Evolutionary conservation across 2,113 vertebrate genomes (phyloP).

Genomic region (Archilochus colubris): DNA sequence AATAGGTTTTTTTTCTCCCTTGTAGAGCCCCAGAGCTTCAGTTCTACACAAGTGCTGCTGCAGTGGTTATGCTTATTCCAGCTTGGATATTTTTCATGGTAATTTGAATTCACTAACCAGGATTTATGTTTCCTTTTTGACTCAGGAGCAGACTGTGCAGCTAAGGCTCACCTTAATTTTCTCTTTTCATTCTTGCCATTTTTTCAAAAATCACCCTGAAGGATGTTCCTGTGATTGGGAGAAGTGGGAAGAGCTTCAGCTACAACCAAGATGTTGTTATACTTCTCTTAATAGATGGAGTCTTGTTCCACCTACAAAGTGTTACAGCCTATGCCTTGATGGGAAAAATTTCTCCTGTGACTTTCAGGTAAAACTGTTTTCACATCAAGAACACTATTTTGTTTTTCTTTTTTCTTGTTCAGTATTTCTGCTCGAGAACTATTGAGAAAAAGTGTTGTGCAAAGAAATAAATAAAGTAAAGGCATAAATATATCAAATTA

Average conservation of each 20-base stretch:
- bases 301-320: constrained; percentile 94
- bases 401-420: background rate
- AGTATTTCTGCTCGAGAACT: background rate
- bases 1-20: background rate
- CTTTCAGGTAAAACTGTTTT: constrained; percentile 86
- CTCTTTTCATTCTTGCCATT: background rate
- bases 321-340: constrained; percentile 95
- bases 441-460: background rate
- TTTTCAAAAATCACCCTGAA: background rate
- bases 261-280: constrained; percentile 86
- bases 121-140: background rate
- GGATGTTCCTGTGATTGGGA: constrained; percentile 84
- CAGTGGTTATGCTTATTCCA: constrained; percentile 91
- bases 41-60: constrained; percentile 95
- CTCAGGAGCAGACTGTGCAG: background rate
- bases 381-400: background rate
- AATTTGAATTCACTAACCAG: background rate
- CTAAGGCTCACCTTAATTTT: background rate
- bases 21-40: constrained; percentile 91
- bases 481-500: background rate
- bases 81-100: constrained; percentile 95
- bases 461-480: background rate
- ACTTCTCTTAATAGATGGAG: constrained; percentile 88
- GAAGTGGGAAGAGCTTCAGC: constrained; percentile 79
- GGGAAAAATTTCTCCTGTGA: constrained; percentile 95